Percentiles rank a stretch among this genome's conserved stretches.
Conservation (phyloP, 2,888 invertebrate species). For the Philopedon plagiatum region DNA sequence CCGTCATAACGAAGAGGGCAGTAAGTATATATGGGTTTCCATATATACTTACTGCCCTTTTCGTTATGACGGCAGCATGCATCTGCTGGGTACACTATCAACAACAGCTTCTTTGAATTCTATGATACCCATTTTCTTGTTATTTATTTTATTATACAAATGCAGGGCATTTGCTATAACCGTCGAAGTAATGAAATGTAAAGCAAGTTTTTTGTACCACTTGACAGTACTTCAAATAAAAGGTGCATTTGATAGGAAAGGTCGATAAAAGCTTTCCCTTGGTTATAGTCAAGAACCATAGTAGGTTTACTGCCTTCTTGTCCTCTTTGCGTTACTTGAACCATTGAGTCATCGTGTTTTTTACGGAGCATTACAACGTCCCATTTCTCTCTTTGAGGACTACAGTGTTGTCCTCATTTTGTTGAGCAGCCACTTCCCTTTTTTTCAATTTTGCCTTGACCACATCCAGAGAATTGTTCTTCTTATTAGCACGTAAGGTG, state of each 20-base stretch:
- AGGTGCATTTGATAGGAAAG: slow-evolving; percentile 39
- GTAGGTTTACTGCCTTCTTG: slow-evolving; percentile 21
- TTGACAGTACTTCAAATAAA: too few species aligned
- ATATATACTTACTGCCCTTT: too few species aligned
- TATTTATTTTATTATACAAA: too few species aligned
- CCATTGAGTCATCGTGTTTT: slow-evolving; percentile 26
- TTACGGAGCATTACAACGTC: slow-evolving; percentile 39
- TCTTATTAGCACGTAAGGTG: slow-evolving; percentile 29
- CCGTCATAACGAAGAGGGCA: neutral
- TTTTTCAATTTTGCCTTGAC: slow-evolving; percentile 28
- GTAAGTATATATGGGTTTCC: too few species aligned
- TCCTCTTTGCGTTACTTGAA: slow-evolving; percentile 8
- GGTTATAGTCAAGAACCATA: slow-evolving; percentile 25
- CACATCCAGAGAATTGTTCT: slow-evolving; percentile 22
- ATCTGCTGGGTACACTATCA: too few species aligned
- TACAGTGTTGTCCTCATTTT: slow-evolving; percentile 32
- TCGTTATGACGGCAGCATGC: too few species aligned
- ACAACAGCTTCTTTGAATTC: too few species aligned
- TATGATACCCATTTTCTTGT: too few species aligned
- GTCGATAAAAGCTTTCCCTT: slow-evolving; percentile 40
- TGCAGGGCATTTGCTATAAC: too few species aligned
- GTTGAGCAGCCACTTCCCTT: slow-evolving; percentile 16
- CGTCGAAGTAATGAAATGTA: too few species aligned
- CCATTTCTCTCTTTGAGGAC: slow-evolving; percentile 34
- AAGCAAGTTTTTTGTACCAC: too few species aligned